phyloP scores from a whole-genome alignment of 2,113 vertebrate species.

The Origma solitaria region DNA sequence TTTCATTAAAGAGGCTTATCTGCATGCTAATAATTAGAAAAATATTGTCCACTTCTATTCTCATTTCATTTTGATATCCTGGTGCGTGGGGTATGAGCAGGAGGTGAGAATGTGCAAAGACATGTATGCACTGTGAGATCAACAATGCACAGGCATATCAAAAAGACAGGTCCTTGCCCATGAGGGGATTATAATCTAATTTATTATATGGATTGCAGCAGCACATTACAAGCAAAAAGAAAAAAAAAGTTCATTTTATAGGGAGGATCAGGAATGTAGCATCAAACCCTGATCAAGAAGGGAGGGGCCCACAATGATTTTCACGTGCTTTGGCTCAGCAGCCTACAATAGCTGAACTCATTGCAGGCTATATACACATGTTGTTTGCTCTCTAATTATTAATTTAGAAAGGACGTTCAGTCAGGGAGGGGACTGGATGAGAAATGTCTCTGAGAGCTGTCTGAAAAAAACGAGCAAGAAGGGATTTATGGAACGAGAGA shows the following conservation, averaged over 20 bases:
- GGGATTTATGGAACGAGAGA: neutral
- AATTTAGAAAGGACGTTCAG: slow-evolving; percentile 34
- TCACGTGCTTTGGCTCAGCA: neutral
- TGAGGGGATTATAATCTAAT: slow-evolving; percentile 44
- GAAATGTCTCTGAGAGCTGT: neutral
- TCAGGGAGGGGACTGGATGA: neutral
- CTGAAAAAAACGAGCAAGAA: neutral
- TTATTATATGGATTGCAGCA: slow-evolving; percentile 20
- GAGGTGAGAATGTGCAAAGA: slow-evolving; percentile 12
- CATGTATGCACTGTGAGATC: neutral
- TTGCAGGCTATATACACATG: neutral
- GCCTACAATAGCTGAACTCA: neutral
- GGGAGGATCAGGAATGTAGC: neutral
- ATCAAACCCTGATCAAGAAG: neutral
- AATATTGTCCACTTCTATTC: neutral
- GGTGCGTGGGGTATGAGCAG: neutral
- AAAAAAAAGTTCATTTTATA: neutral
- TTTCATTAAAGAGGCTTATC: slow-evolving; percentile 47
- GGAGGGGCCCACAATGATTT: neutral
- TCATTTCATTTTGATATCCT: neutral
- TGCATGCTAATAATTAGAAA: slow-evolving; percentile 22
- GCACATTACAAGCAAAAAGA: neutral
- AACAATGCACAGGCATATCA: slow-evolving; percentile 8
- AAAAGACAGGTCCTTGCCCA: slow-evolving; percentile 34
- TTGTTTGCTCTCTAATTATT: slow-evolving; percentile 50